These are phyloP conservation scores for Tinamus guttatus DNA, from an alignment of 2,113 vertebrate species.

Conservation along the genomic window DNA sequence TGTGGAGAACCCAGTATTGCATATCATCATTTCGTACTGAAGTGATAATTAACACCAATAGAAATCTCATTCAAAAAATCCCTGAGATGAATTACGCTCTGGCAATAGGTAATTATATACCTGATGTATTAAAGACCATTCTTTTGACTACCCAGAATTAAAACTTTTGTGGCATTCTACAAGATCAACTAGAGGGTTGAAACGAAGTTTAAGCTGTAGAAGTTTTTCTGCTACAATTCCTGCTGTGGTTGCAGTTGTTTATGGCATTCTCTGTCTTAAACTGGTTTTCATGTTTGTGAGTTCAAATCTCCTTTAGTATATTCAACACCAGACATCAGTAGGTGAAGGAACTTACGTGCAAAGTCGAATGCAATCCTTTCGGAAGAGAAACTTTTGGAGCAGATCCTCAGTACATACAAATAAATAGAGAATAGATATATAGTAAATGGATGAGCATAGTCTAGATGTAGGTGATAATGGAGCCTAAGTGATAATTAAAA, in stretches of 20 bases:
- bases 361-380: not conserved
- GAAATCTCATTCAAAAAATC: not conserved
- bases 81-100: not conserved
- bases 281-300: not conserved
- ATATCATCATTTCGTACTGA: not conserved
- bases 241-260: not conserved
- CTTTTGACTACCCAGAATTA: not conserved
- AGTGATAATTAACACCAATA: not conserved
- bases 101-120: not conserved
- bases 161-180: not conserved
- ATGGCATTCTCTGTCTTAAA: not conserved
- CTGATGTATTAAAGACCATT: not conserved
- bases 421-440: too few relatives aligned
- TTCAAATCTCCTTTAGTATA: not conserved
- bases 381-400: not conserved
- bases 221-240: not conserved
- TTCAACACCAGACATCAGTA: accelerated
- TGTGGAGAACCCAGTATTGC: not conserved
- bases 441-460: too few relatives aligned
- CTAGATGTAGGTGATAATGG: not conserved
- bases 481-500: not conserved
- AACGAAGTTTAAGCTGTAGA: not conserved
- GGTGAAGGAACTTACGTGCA: not conserved
- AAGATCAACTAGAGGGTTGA: not conserved
- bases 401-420: not conserved